phyloP scores from a whole-genome alignment of 2,797 vertebrate species.

The Lates japonicus region DNA sequence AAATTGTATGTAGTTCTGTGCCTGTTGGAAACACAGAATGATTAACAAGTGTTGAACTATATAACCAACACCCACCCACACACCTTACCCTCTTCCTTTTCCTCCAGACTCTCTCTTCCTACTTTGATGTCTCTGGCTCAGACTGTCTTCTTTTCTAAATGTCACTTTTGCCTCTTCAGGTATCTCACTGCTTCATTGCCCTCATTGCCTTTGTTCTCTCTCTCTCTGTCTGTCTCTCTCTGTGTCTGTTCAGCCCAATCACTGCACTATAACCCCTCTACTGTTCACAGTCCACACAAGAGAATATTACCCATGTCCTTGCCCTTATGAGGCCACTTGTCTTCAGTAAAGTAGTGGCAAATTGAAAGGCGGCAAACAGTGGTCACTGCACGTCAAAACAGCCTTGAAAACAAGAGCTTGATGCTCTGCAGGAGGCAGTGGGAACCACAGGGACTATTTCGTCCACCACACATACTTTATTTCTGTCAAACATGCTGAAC shows the following conservation, averaged over 20 bases:
- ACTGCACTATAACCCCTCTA: neutral
- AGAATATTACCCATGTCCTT: neutral
- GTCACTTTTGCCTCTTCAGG: constrained; percentile 19
- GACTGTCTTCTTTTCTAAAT: constrained; percentile 8
- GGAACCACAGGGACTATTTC: constrained; percentile 1
- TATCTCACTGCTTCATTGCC: constrained; percentile 13
- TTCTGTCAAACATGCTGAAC: constrained; percentile 40
- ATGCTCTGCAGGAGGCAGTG: neutral
- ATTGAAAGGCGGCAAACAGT: no score
- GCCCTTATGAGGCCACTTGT: neutral
- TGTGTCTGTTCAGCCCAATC: constrained; percentile 15
- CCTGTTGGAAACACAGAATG: constrained; percentile 15
- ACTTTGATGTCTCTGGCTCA: constrained; percentile 16
- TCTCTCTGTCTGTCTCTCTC: neutral
- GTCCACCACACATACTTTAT: neutral
- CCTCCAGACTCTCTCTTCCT: constrained; percentile 15
- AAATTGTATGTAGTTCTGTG: constrained; percentile 2
- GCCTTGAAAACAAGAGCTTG: neutral
- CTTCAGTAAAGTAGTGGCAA: constrained; percentile 1
- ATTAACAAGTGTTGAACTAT: constrained; percentile 19
- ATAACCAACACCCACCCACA: constrained; percentile 26
- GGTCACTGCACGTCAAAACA: no score
- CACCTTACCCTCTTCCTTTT: constrained; percentile 36
- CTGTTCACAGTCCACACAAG: neutral
- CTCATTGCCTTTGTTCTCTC: neutral